Percentiles rank a stretch among this genome's conserved stretches.
Conservation (phyloP, 2,888 invertebrate species). For the Dryobota labecula region DNA sequence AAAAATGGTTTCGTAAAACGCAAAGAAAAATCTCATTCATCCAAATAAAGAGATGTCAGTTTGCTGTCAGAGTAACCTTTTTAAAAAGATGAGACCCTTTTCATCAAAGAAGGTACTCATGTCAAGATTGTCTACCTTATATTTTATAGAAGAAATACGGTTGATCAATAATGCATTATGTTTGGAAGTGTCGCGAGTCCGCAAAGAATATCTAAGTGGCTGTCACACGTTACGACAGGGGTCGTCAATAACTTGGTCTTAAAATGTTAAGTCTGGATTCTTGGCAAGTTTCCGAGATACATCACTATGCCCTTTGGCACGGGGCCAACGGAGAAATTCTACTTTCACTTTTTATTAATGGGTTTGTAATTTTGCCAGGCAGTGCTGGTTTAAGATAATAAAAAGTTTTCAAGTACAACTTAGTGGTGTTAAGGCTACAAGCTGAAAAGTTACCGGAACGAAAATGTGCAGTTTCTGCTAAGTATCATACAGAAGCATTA, state of each 20-base stretch:
- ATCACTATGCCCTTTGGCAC: constrained; percentile 72
- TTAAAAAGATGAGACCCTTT: constrained; percentile 53
- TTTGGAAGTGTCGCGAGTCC: constrained; percentile 39
- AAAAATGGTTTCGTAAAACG: constrained; percentile 48
- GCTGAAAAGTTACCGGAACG: constrained; percentile 17
- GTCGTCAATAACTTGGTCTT: constrained; percentile 66
- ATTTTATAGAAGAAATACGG: constrained; percentile 43
- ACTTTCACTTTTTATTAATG: constrained; percentile 72
- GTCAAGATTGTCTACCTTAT: constrained; percentile 47
- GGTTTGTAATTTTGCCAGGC: constrained; percentile 43
- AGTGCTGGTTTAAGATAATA: constrained; percentile 25
- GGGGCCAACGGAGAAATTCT: constrained; percentile 70
- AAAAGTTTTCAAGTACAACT: constrained; percentile 24
- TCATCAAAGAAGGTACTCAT: constrained; percentile 45
- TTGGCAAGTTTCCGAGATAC: constrained; percentile 71
- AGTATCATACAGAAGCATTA: constrained; percentile 12
- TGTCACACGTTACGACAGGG: constrained; percentile 65
- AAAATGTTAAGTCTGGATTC: constrained; percentile 68
- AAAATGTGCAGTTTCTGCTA: constrained; percentile 17
- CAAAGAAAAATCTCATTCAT: constrained; percentile 45
- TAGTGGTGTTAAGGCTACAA: constrained; percentile 18
- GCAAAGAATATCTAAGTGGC: constrained; percentile 66
- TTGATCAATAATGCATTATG: constrained; percentile 63
- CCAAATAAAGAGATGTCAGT: constrained; percentile 60
- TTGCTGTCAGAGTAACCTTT: constrained; percentile 49